Evolutionary conservation across 2,113 vertebrate species (phyloP).

Genomic region (Myotis yumanensis): DNA sequence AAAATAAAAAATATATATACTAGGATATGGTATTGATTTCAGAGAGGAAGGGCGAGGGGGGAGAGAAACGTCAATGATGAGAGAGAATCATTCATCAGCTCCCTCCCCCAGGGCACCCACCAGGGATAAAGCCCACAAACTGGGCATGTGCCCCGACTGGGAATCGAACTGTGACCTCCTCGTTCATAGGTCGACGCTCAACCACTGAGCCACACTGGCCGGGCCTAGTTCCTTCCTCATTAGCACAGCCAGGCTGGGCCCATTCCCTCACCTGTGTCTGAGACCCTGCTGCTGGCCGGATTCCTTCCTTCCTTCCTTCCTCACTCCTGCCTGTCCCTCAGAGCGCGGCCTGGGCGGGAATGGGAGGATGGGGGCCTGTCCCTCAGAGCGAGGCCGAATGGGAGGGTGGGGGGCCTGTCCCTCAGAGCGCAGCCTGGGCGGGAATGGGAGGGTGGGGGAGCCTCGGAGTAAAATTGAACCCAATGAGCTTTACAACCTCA

Average conservation of each 20-base stretch:
- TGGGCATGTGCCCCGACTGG: too few species aligned
- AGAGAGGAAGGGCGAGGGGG: too few species aligned
- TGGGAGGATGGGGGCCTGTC: neutral
- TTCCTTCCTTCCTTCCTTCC: neutral
- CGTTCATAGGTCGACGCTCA: too few species aligned
- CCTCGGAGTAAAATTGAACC: rapidly evolving
- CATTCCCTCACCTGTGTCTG: rapidly evolving
- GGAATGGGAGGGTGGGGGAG: neutral
- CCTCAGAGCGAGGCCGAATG: neutral
- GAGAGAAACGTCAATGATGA: too few species aligned
- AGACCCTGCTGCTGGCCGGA: rapidly evolving
- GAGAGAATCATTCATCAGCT: too few species aligned
- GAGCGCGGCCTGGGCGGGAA: neutral
- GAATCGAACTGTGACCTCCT: too few species aligned
- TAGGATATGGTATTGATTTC: too few species aligned
- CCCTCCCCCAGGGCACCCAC: too few species aligned
- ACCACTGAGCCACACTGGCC: too few species aligned
- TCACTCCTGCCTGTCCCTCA: neutral
- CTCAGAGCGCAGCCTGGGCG: neutral
- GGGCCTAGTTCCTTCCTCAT: too few species aligned
- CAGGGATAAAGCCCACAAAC: too few species aligned
- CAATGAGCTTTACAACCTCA: neutral
- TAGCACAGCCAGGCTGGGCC: neutral
- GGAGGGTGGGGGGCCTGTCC: neutral
- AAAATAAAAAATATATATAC: too few species aligned